phyloP scores from a whole-genome alignment of 2,888 invertebrate species.

The Heliconius cydno region DNA sequence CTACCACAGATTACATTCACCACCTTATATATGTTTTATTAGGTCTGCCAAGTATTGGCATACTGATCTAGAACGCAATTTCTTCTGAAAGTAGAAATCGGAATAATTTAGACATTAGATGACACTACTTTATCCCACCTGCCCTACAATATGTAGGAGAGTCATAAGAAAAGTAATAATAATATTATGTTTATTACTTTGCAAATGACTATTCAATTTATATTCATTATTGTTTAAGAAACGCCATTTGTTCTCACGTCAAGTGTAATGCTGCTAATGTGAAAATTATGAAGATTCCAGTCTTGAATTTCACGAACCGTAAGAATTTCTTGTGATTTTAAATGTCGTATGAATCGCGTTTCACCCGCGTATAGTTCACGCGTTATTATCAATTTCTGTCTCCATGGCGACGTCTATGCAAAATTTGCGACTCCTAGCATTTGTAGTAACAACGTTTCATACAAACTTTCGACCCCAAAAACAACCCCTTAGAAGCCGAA shows the following conservation, averaged over 20 bases:
- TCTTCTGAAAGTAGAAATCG: neutral
- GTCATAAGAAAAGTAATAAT: neutral
- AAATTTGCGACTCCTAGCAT: too few species aligned
- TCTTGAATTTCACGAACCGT: neutral
- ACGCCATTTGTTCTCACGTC: neutral
- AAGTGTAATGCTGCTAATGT: neutral
- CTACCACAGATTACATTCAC: neutral
- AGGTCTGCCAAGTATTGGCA: neutral
- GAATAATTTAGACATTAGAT: neutral
- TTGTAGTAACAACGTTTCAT: too few species aligned
- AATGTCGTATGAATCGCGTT: neutral
- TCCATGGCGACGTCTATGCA: too few species aligned
- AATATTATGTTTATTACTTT: neutral
- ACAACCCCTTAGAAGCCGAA: too few species aligned
- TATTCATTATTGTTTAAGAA: conserved; percentile 6
- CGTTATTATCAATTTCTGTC: too few species aligned
- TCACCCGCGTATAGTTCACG: too few species aligned
- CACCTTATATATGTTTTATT: neutral
- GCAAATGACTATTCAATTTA: conserved; percentile 8
- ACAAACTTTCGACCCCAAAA: too few species aligned
- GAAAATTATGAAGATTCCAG: neutral
- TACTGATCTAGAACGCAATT: neutral
- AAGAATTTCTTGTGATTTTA: neutral
- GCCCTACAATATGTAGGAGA: neutral
- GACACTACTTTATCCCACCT: neutral